Evolutionary conservation across 2,113 vertebrate genomes (phyloP), one percentile per base, ranked within the genome.

Genomic region (Lutjanus erythropterus): DNA sequence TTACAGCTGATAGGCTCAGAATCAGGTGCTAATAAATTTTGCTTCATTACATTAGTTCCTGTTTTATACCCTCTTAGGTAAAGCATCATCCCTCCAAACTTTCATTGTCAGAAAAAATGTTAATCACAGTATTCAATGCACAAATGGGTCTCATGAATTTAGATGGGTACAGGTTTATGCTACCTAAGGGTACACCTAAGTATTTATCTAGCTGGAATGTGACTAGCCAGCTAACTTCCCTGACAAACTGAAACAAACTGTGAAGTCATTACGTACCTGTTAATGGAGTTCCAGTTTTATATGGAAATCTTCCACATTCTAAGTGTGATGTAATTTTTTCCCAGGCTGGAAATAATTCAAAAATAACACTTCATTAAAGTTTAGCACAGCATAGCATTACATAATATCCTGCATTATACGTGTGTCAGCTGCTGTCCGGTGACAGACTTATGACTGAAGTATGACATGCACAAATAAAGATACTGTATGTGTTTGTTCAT

Each of bases 291-390:
- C 61, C 44, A 55, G 39, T 65, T 60, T 76, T 56, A 73, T 52
- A 27, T 66, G 58, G 42, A 64, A 52, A 37, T 52, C 53, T 60
- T 55, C 55, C n/a, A 3, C 21, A 39, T 61, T 23, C 10, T 12
- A 29, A 56, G 39, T 11, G 15, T 76, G 23, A 80, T 39, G 16
- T 49, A 0, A 29, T 33, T 67, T 77, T n/a, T 60, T 49, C 7
- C 44, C 69, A 53, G 25, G 4, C n/a, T 81, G 73, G 27, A 56
- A 67, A 50, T 55, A 39, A 56, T 21, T 12, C 27, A 62, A 56
- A 83, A 56, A 31, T 71, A 67, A 75, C 70, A 85, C 50, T 37
- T 71, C 35, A 23, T 78, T 44, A 65, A 62, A 35, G n/a, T 76
- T 52, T 3, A 68, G 60, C 12, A 5, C 53, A 31, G 60, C 12